Evolutionary conservation across 2,797 vertebrate species (phyloP), one percentile per base, ranked within the genome.

Genomic region (Enteromius radiatus): DNA sequence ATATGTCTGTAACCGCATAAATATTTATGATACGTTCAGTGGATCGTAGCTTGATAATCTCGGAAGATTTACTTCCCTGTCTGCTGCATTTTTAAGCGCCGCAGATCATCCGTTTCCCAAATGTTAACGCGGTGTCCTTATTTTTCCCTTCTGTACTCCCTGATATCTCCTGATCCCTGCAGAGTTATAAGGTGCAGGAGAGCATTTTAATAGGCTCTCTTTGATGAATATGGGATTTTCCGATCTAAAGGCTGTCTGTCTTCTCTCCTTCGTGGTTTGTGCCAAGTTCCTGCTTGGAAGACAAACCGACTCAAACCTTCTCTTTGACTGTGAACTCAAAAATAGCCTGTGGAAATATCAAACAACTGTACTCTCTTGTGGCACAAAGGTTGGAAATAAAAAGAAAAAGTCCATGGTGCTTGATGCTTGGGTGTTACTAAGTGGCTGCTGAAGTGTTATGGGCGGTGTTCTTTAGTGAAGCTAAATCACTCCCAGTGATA

Each of bases 1-100:
- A 71, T 85, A 64, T 78, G 65, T 80, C 43, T 69, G 79, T 77
- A 80, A 56, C 73, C 67, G 76, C 88, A 84, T 52, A 79, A 65
- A 81, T 84, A 59, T 84, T 80, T 75, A 78, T 75, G 81, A 81
- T 67, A 84, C 54, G 38, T 82, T 82, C 71, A 76, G 76, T 70
- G 54, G 76, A 86, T 82, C 45, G 26, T 65, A 41, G 47, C 59
- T 83, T 77, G 54, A 78, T 83, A 65, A 77, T 76, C 81, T 78
- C 52, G 4, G 47, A 59, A 68, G 71, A 80, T 78, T 76, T 82
- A 85, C 81, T 63, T 84, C 49, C 11, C 78, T 52, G 56, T 19
- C 78, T 70, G 82, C 64, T 71, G 82, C 36, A 41, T 75, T 85
- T 84, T 85, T 76, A 75, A 31, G 38, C 3, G 17, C 78, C 1